Evolutionary conservation across 2,888 invertebrate genomes (phyloP).

Genomic region (Lasioglossum figueresi): DNA sequence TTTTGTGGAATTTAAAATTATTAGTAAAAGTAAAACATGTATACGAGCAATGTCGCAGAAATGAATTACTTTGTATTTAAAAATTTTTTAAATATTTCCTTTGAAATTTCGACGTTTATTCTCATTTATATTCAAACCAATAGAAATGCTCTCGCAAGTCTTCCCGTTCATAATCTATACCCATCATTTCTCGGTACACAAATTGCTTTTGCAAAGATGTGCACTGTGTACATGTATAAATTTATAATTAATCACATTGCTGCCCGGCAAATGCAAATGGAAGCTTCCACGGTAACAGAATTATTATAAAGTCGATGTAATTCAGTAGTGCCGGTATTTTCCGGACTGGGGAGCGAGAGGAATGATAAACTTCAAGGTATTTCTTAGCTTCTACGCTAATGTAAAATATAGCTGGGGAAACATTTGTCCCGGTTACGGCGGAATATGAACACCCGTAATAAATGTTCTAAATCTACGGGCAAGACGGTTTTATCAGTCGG

Average conservation of each 20-base stretch:
- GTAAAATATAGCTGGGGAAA: slow-evolving; percentile 19
- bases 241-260: slow-evolving; percentile 7
- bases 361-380: slow-evolving; percentile 28
- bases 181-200: background rate
- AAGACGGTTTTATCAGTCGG: background rate
- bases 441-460: slow-evolving; percentile 39
- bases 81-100: background rate
- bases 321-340: background rate
- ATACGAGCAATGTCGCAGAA: background rate
- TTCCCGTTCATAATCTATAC: background rate
- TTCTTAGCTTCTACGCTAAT: slow-evolving; percentile 14
- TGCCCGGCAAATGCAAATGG: slow-evolving; percentile 2
- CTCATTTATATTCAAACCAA: background rate
- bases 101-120: background rate
- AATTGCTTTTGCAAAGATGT: background rate
- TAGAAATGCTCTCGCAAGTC: background rate
- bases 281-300: slow-evolving; percentile 3
- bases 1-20: background rate
- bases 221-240: background rate
- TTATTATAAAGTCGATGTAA: slow-evolving; percentile 1
- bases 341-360: background rate
- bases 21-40: background rate
- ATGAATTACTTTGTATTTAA: background rate
- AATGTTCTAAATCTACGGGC: slow-evolving; percentile 9
- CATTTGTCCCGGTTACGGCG: slow-evolving; percentile 33